Evolutionary conservation across 1,140 invertebrate species (phyloP), one percentile per base, ranked within the genome.

Genomic region (Lucilia cuprina): DNA sequence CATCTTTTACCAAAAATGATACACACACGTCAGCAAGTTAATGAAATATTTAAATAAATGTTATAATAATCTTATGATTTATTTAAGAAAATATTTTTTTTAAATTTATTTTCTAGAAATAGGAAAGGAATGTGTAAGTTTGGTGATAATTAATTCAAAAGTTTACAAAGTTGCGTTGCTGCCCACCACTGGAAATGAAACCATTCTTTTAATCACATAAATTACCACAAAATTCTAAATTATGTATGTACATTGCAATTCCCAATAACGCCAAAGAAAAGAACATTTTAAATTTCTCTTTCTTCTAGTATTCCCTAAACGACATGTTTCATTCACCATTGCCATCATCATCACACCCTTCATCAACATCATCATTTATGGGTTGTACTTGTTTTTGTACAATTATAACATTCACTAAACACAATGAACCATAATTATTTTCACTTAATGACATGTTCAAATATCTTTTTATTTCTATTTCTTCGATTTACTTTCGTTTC

Each of bases 401-500:
- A 70, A 70, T 21, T 21, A 70, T 21, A 70, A 70, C 65, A 70
- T 21, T 12, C 5, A 21, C n/a, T 10, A 21, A 21, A 70, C 19
- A 80, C n/a, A 80, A 80, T 80, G 41, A 80, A 25, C 41, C n/a
- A 80, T 80, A 80, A 80, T 80, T 80, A 80, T 80, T 80, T 80
- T 80, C 25, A n/a, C 77, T 80, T 80, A 80, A 80, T 80, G 77
- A 80, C 77, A 80, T 80, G 41, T 80, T 80, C 47, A 80, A 50
- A 80, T 80, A 49, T 80, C 41, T 80, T 80, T 21, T 80, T 78
- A 8, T 47, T 0, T 41, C 25, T 30, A 2, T 30, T 30, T 25
- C n/a, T 78, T 60, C 50, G 5, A 5, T 60, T 60, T n/a, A 5
- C 50, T 60, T 60, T 60, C 10, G 50, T 60, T 60, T 60, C 1